A percentile compares a stretch with the other conserved stretches of the same genome.
Conservation (phyloP, 2,113 vertebrate genomes). For the Archilochus colubris region DNA sequence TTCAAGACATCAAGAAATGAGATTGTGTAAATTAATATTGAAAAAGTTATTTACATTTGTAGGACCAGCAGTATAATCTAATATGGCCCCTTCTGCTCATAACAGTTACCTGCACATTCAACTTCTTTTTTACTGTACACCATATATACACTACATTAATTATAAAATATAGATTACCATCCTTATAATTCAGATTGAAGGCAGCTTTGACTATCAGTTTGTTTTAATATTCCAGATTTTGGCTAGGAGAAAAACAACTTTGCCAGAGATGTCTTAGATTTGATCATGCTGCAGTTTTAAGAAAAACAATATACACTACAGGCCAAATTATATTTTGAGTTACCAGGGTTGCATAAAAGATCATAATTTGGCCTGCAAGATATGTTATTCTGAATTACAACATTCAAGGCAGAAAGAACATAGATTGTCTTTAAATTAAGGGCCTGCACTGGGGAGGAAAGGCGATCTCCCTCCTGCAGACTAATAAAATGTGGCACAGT, state of each 20-base stretch:
- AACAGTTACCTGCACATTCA: neutral
- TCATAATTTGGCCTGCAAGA: neutral
- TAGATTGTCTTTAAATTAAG: neutral
- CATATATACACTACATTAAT: neutral
- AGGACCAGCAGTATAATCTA: neutral
- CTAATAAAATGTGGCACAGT: neutral
- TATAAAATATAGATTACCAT: neutral
- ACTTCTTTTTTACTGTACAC: neutral
- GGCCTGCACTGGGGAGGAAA: neutral
- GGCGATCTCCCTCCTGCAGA: neutral
- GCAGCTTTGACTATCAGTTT: neutral
- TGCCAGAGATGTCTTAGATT: neutral
- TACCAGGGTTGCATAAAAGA: neutral
- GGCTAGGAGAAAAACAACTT: neutral
- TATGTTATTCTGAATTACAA: neutral
- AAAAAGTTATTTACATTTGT: neutral
- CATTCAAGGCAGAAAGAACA: neutral
- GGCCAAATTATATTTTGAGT: neutral
- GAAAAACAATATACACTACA: neutral
- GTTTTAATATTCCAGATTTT: neutral
- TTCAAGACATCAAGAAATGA: neutral
- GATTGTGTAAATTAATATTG: neutral
- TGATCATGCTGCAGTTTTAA: neutral
- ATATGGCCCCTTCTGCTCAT: rapidly evolving
- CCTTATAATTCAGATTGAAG: neutral